Evolutionary conservation across 2,113 vertebrate genomes (phyloP), one percentile per base, ranked within the genome.

Genomic region (Aspiorhynchus laticeps): DNA sequence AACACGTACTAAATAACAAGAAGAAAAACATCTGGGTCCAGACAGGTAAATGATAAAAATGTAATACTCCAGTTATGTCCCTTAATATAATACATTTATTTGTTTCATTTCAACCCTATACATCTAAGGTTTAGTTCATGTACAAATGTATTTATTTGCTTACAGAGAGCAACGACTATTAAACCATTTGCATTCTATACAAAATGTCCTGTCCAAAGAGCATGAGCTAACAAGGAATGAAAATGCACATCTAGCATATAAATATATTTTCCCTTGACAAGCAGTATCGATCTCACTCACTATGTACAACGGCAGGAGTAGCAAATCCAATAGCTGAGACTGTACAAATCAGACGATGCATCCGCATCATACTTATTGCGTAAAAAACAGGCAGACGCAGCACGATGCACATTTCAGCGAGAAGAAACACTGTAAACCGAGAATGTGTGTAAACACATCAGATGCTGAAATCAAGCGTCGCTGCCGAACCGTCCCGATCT

Each of bases 381-480:
- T 85, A 83, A 85, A 89, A 92, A 87, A 11, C 59, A 87, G 71
- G 43, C 24, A 76, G 28, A 36, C 24, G 65, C 59, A 71, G n/a
- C 76, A 71, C 65, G 89, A 91, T 91, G 88, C 33, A 43, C 69
- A 59, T 61, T 53, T 83, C 61, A 82, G 84, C 36, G 80, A 85
- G 86, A 91, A 88, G 89, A 91, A 92, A 93, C 89, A 92, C 91
- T 92, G 93, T 94, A 94, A 94, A 94, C 91, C 91, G 86, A 90
- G 89, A 71, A 59, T 53, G 2, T 36, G 83, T 90, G 92, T 94
- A 94, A 95, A 94, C 91, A 91, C 88, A 85, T 86, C 53, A 61
- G 63, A 53, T 56, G 31, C 46, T 86, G 73, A 81, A 85, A 28
- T 79, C 48, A 80, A 65, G 88, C 80, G 63, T 17, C 33, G 17